Base-by-base conservation (phyloP, 2,113 vertebrate species). In the Nesogale talazaci region DNA sequence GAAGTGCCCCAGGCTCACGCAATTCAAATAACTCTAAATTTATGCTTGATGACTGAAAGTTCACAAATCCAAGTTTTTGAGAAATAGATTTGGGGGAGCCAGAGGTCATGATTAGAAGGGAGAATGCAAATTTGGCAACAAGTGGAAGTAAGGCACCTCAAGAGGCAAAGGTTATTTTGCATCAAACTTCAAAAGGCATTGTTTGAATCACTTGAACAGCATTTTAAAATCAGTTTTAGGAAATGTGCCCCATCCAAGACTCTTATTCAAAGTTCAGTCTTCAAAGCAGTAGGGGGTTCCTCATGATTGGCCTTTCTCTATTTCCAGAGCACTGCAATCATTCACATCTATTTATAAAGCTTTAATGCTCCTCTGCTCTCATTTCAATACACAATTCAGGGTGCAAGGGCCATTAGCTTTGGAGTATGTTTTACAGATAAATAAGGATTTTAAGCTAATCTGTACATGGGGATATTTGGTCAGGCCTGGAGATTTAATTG, bases 401-500 rank as follows among this genome's bases (percentile, higher is more conserved):
- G 16, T 15, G 69, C 36, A 94, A 12, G 42, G 40, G 19, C 31
- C 65, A 42, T 96, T 96, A 94, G 52, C 27, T 96, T 52, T 70
- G 78, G 52, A 85, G 76, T 82, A 25, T 69, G 16, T 89, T 96
- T 76, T 78, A 17, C 59, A 89, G 90, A 85, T 94, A 96, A 96
- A 94, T 85, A 91, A 92, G 72, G 75, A 91, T 63, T 95, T 95
- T 92, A 59, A 95, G 95, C 34, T 96, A 96, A 97, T 96, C 81
- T 95, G 61, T 93, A 90, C 57, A 92, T 36, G 91, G 83, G 52
- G n/a, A 94, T 93, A 57, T 89, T 97, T 97, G 94, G 80, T 88
- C 96, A 86, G 67, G 77, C 80, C 86, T 95, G 70, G 95, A 89
- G 52, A 29, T 97, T 96, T 96, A 96, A 97, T 96, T 97, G 96